Percentiles rank a stretch among this genome's conserved stretches.
These are phyloP conservation scores for Drosophila sp. DNA, from an alignment of 1,140 invertebrate species.

Conservation along the genomic window DNA sequence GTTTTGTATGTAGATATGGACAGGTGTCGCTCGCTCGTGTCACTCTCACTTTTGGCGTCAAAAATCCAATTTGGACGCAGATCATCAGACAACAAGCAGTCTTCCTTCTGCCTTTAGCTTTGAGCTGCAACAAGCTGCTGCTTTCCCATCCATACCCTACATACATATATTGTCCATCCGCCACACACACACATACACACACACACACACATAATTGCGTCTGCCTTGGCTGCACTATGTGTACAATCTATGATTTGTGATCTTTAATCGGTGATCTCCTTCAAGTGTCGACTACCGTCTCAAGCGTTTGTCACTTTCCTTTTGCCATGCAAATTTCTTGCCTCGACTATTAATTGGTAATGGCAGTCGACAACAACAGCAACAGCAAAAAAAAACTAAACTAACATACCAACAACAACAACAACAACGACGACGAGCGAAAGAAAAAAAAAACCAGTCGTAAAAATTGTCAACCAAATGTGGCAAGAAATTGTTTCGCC, in stretches of 20 bases:
- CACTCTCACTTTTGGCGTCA: conserved; percentile 65
- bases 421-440: conserved; percentile 44
- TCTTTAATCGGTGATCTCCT: conserved; percentile 49
- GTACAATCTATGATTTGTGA: conserved; percentile 50
- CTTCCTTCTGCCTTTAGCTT: background rate
- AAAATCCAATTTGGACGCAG: conserved; percentile 30
- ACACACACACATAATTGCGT: conserved; percentile 51
- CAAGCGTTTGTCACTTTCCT: conserved; percentile 73
- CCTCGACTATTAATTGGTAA: conserved; percentile 78
- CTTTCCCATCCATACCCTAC: conserved; percentile 42
- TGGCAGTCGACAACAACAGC: conserved; percentile 58
- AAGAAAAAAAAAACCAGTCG: conserved; percentile 56
- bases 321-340: conserved; percentile 79
- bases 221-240: conserved; percentile 36
- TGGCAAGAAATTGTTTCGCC: conserved; percentile 34
- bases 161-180: conserved; percentile 70
- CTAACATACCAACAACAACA: conserved; percentile 16
- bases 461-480: conserved; percentile 74
- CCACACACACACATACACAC: conserved; percentile 36
- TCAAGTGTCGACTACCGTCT: conserved; percentile 47
- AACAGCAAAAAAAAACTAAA: conserved; percentile 19
- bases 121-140: too few species aligned
- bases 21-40: conserved; percentile 63
- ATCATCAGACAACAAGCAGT: conserved; percentile 1
- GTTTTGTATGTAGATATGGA: conserved; percentile 25